Evolutionary conservation across 2,888 invertebrate genomes (phyloP), one percentile per base, ranked within the genome.

Genomic region (Eristalis arbustorum): DNA sequence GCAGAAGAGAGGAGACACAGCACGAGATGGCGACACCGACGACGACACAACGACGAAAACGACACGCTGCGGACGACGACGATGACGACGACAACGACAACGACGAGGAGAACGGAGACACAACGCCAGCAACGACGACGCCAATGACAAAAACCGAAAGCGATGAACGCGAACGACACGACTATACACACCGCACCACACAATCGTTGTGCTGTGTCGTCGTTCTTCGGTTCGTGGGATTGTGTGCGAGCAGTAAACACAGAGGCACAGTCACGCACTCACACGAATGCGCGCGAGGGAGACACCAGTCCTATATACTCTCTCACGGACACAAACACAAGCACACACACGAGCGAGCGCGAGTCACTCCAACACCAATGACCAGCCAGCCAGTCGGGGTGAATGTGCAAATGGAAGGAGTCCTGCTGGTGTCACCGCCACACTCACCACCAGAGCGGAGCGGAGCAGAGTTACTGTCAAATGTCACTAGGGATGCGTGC

Each of bases 71-170:
- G 11, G 76, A 74, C 40, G 74, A 73, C 74, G 56, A 80, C 67
- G 66, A 73, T 49, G 61, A 73, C 61, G 49, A 72, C 66, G 79
- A 81, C 80, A 10, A 82, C 77, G 63, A 42, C 56, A 75, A 25
- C 61, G 83, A 73, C 76, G 80, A 67, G 59, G 42, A 66, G 68
- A 72, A 79, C 72, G 78, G 78, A 71, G 78, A 79, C 78, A 72
- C 78, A 79, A 63, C 79, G 63, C 67, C 85, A 76, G 74, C 78
- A 76, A 79, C 78, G 59, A 75, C 87, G 73, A 88, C 79, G 84
- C 83, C 88, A 88, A 84, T 88, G 88, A 87, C 87, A 87, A 87
- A n/a, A 87, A 77, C 87, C 71, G 78, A 81, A 80, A 83, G 82
- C 83, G 69, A 78, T 83, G 82, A 87, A 87, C 82, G 82, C 82